Base-by-base conservation (phyloP, 30 jellyfish, hydroid and myxozoan species). In the Calvadosia cruxmelitensis region DNA sequence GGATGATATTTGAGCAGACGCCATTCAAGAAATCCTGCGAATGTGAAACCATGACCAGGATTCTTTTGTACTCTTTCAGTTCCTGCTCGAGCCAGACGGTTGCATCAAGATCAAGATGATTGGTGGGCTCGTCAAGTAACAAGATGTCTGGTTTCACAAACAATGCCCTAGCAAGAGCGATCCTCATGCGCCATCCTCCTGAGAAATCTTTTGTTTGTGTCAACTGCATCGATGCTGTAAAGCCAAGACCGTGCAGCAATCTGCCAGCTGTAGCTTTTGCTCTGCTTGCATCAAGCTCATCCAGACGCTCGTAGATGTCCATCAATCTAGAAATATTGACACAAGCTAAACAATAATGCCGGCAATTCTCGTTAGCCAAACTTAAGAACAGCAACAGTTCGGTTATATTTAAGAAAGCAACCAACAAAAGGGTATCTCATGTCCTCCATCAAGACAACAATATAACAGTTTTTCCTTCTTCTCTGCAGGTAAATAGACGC, bases 111-210 rank as follows among this genome's bases (percentile, higher is more conserved):
- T 87, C 96, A 50, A 87, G 68, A 72, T 87, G 96, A 61, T 87
- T 87, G 23, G 96, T 87, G 0, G 96, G 96, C 71, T 87, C 96
- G 73, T 87, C 96, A 29, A 87, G 81, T 79, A 87, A 64, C 2
- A 87, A 72, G 31, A 87, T 79, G 1, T 93, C 69, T 24, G 96
- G 96, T 48, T 70, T 87, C 36, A 87, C 94, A 87, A 79, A 87
- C 85, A 87, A 32, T 1, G 96, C 96, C 34, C 93, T 73, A 3
- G 96, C 96, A 10, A 87, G 84, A 29, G 96, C 94, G 51, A 87
- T 85, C 16, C 96, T 61, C 96, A 87, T 87, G 52, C 96, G 50
- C 96, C 94, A 79, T 23, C 96, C 96, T 35, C 96, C 96, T 48
- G 96, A 87, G 74, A 87, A 87, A 74, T 87, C 96, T 50, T 51